A percentile compares a stretch with the other conserved stretches of the same genome.
These are phyloP conservation scores for Panagrolaimus sp. DNA, from an alignment of 1,140 invertebrate genomes.

Conservation along the genomic window DNA sequence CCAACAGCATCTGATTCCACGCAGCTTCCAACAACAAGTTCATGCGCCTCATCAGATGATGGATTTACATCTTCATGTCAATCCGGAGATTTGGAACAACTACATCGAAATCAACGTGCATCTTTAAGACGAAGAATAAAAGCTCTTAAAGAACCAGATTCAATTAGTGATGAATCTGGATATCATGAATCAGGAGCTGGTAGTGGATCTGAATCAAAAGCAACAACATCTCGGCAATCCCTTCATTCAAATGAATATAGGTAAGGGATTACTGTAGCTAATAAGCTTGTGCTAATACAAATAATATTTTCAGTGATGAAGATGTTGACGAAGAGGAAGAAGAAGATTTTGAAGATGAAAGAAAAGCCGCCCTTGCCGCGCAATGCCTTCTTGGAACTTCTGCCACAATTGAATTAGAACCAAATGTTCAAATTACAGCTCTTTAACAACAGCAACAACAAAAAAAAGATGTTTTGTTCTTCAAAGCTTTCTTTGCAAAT, in stretches of 20 bases:
- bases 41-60: slow-evolving; percentile 18
- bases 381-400: not conserved
- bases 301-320: not conserved
- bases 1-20: not conserved
- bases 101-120: slow-evolving; percentile 3
- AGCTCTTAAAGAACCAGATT: slow-evolving; percentile 4
- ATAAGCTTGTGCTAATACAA: not conserved
- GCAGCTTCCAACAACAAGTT: not conserved
- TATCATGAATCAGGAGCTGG: not conserved
- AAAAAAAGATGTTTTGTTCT: not conserved
- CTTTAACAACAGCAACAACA: not conserved
- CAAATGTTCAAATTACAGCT: slow-evolving; percentile 11
- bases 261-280: not conserved
- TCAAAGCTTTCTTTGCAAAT: not conserved
- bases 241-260: not conserved
- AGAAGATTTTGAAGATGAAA: not conserved
- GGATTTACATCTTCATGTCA: slow-evolving; percentile 18
- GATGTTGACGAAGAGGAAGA: not conserved
- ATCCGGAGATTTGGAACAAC: not conserved
- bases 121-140: not conserved
- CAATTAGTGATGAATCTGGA: slow-evolving; percentile 9
- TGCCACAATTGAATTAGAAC: slow-evolving; percentile 1
- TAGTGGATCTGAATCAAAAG: not conserved
- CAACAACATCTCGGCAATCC: not conserved
- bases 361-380: not conserved